phyloP scores from a whole-genome alignment of 1,140 invertebrate species.

The Drosophila persimilis region DNA sequence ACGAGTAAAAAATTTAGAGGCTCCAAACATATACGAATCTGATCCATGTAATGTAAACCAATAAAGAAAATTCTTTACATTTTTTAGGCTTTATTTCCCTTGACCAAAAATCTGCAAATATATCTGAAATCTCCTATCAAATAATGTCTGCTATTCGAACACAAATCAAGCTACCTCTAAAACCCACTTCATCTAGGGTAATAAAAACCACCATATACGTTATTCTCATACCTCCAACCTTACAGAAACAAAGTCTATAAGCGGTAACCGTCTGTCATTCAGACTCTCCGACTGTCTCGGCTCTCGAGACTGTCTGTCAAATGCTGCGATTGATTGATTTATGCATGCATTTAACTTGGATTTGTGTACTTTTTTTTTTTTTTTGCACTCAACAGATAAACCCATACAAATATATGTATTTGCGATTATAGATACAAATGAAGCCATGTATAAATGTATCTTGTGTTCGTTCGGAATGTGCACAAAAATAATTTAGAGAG shows the following conservation, averaged over 20 bases:
- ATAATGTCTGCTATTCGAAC: no score
- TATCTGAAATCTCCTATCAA: no score
- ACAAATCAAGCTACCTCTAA: no score
- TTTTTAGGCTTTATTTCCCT: no score
- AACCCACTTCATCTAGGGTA: conserved; percentile 2
- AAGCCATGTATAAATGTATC: no score
- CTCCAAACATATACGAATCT: no score
- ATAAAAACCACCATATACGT: conserved; percentile 34
- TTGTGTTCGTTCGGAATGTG: no score
- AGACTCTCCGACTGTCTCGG: conserved; percentile 32
- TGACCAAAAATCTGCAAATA: no score
- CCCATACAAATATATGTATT: conserved; percentile 25
- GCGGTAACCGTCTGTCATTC: conserved; percentile 55
- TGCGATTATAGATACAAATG: no score
- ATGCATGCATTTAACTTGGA: conserved; percentile 62
- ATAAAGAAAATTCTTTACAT: no score
- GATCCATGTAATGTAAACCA: no score
- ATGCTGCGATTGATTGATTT: conserved; percentile 72
- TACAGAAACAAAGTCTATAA: conserved; percentile 35
- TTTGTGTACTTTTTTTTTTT: conserved; percentile 51
- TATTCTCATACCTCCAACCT: conserved; percentile 11
- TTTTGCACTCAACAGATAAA: conserved; percentile 50
- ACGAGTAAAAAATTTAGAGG: no score
- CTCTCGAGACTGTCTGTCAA: conserved; percentile 63
- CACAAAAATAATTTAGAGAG: conserved; percentile 14